A percentile compares a stretch with the other conserved stretches of the same genome.
Conservation (phyloP, 1,140 invertebrate genomes). For the fruit fly (Drosophila melanogaster) region Release_6_plus_ISO1_MT NT_033779.5:3350501-3351000, state of each 20-base stretch:
- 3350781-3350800: not conserved
- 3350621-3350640: slow-evolving; percentile 44
- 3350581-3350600: slow-evolving; percentile 43
- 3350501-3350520: slow-evolving; percentile 29
- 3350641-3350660: slow-evolving; percentile 62
- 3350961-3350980: slow-evolving; percentile 33
- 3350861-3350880: slow-evolving; percentile 54
- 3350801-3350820: slow-evolving; percentile 62
- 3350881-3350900: slow-evolving; percentile 58
- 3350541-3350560: slow-evolving; percentile 76
- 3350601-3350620: slow-evolving; percentile 51
- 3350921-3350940: slow-evolving; percentile 66
- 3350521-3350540: slow-evolving; percentile 68
- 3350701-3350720: slow-evolving; percentile 44
- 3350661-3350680: slow-evolving; percentile 42
- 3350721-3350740: slow-evolving; percentile 57
- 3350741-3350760: slow-evolving; percentile 2
- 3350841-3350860: slow-evolving; percentile 79
- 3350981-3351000: slow-evolving; percentile 47
- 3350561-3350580: slow-evolving; percentile 46
- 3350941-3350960: slow-evolving; percentile 45
- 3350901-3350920: slow-evolving; percentile 79
- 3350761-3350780: not conserved
- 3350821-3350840: slow-evolving; percentile 81
- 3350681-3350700: slow-evolving; percentile 27